Conservation (phyloP, 2,113 vertebrate species). For the Barbus barbus region DNA sequence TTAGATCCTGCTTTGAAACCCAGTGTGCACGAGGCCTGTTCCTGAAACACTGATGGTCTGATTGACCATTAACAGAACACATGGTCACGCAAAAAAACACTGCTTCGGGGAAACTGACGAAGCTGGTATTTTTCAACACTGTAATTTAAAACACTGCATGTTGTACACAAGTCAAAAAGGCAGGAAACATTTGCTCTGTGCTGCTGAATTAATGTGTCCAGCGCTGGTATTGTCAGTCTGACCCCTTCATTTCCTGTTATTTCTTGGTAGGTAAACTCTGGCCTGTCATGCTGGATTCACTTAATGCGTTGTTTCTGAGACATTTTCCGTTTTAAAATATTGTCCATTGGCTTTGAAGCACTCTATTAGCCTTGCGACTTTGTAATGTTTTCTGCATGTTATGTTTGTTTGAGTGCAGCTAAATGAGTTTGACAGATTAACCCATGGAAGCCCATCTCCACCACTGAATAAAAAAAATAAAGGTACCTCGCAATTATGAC, state of each 20-base stretch:
- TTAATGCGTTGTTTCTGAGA: background rate
- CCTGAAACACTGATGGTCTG: background rate
- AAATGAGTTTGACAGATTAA: too few species aligned
- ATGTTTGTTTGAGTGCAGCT: too few species aligned
- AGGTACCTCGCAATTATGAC: too few species aligned
- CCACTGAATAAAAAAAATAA: too few species aligned
- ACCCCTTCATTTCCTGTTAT: constrained; percentile 57
- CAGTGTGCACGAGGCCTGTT: background rate
- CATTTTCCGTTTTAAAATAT: background rate
- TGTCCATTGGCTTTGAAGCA: background rate
- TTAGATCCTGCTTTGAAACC: constrained; percentile 31
- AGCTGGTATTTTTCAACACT: background rate
- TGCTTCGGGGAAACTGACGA: constrained; percentile 2
- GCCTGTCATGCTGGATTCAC: background rate
- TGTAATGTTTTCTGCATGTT: too few species aligned
- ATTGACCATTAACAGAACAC: background rate
- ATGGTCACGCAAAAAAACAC: background rate
- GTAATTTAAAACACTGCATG: background rate
- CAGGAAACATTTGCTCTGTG: constrained; percentile 21
- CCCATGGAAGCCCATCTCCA: too few species aligned
- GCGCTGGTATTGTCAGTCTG: background rate
- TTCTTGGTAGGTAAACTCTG: constrained; percentile 7
- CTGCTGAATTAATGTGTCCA: constrained; percentile 4
- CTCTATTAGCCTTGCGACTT: background rate
- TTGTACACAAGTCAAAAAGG: background rate